Evolutionary conservation across 2,113 vertebrate genomes (phyloP).

Genomic region (Pica pica): DNA sequence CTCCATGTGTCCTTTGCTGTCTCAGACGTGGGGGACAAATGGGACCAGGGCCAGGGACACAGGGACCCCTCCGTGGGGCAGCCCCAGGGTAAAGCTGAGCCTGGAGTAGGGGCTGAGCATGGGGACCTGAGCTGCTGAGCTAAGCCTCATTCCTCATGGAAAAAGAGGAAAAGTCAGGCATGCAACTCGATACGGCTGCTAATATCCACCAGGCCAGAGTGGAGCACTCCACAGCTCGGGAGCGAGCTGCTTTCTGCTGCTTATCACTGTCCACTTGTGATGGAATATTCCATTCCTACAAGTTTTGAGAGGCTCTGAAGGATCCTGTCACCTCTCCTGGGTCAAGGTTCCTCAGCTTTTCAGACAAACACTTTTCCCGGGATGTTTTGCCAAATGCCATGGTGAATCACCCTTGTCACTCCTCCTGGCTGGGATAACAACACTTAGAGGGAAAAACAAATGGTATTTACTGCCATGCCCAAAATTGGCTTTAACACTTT

Average conservation of each 20-base stretch:
- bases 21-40: fast-evolving
- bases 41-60: not conserved
- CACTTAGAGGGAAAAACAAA: not conserved
- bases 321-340: not conserved
- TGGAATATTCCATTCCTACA: not conserved
- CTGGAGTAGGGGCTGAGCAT: not conserved
- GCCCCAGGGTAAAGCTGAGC: not conserved
- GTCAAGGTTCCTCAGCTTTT: not conserved
- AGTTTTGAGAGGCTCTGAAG: not conserved
- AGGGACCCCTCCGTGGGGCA: not conserved
- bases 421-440: not conserved
- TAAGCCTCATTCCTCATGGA: not conserved
- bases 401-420: constrained; percentile 15
- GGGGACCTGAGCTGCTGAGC: not conserved
- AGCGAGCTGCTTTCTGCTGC: not conserved
- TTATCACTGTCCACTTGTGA: not conserved
- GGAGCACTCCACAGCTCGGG: not conserved
- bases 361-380: not conserved
- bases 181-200: not conserved
- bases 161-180: not conserved
- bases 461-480: not conserved
- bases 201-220: not conserved
- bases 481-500: not conserved
- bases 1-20: fast-evolving
- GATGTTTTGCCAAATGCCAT: not conserved